A percentile compares a stretch with the other conserved stretches of the same genome.
Evolutionary conservation across 2,113 vertebrate genomes (phyloP).

Genomic region (Galbula dea): DNA sequence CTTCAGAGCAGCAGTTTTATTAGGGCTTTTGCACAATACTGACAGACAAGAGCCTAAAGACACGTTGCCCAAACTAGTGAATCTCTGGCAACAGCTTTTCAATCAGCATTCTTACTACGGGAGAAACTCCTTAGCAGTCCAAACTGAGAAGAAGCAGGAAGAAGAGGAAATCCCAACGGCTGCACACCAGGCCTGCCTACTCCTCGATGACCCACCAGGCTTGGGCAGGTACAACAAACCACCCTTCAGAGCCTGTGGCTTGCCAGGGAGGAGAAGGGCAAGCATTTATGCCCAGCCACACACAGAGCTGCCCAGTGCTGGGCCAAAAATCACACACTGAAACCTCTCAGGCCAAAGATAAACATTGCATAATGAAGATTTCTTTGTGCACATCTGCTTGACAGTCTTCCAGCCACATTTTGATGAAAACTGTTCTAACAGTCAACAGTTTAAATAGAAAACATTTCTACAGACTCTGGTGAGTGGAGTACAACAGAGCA

Average conservation of each 20-base stretch:
- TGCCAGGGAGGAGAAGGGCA: not conserved
- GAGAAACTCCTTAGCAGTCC: not conserved
- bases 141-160: not conserved
- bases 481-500: not conserved
- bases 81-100: not conserved
- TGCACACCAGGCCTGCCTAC: not conserved
- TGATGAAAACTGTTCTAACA: not conserved
- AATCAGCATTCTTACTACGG: not conserved
- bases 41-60: not conserved
- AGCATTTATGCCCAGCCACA: not conserved
- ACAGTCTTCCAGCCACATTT: conserved; percentile 3
- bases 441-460: not conserved
- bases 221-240: not conserved
- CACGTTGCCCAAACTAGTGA: not conserved
- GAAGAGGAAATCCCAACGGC: not conserved
- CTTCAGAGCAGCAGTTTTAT: conserved; percentile 24
- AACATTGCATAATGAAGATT: not conserved
- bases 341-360: conserved; percentile 8
- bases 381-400: conserved; percentile 12
- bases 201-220: accelerated
- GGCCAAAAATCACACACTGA: conserved; percentile 20
- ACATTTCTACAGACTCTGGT: not conserved
- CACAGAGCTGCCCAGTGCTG: not conserved
- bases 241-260: not conserved
- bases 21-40: conserved; percentile 9